phyloP scores from a whole-genome alignment of 2,113 vertebrate species.

The Pangasianodon gigas region DNA sequence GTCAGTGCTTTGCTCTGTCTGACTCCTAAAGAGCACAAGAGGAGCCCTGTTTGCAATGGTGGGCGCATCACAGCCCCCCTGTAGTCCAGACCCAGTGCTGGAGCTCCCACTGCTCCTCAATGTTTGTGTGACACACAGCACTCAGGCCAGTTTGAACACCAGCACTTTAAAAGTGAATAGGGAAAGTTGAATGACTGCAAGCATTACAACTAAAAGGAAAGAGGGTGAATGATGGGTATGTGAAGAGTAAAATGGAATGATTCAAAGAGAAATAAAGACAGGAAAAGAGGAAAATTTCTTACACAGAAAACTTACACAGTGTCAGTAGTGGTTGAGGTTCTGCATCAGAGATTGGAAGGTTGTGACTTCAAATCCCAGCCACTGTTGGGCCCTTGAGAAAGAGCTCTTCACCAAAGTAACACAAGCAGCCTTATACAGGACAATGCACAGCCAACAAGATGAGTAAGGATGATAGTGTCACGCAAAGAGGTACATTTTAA shows the following conservation, averaged over 20 bases:
- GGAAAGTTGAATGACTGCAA: conserved; percentile 7
- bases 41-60: conserved; percentile 51
- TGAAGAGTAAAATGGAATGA: not conserved
- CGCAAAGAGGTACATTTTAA: not conserved
- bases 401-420: not conserved
- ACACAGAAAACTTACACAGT: not conserved
- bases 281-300: not conserved
- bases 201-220: not conserved
- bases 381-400: not conserved
- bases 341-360: not conserved
- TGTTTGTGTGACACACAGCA: conserved; percentile 40
- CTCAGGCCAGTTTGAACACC: conserved; percentile 45
- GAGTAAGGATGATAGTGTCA: not conserved
- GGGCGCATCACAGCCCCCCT: conserved; percentile 38
- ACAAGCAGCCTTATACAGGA: not conserved
- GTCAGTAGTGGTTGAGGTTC: not conserved
- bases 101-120: conserved; percentile 33
- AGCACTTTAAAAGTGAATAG: conserved; percentile 48
- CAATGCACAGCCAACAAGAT: not conserved
- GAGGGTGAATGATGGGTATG: not conserved
- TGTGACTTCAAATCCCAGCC: not conserved
- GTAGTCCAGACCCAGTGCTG: conserved; percentile 21
- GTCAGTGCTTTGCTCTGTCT: conserved; percentile 53
- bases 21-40: conserved; percentile 57
- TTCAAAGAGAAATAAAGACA: not conserved